Conservation (phyloP, 2,888 invertebrate genomes). For the Furcula furcula region DNA sequence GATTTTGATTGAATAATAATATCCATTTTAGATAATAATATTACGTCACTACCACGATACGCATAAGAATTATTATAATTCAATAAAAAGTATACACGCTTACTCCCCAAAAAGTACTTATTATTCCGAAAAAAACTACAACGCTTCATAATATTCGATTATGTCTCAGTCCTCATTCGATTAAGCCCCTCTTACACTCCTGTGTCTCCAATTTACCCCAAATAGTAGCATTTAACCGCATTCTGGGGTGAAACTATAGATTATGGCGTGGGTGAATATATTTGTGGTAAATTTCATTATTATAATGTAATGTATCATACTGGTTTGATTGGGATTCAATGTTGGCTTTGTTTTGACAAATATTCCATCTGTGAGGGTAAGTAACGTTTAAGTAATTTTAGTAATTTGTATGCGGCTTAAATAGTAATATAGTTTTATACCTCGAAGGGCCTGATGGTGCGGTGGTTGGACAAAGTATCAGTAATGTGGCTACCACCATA, state of each 20-base stretch:
- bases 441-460: too few species aligned
- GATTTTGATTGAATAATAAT: too few species aligned
- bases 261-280: slow-evolving; percentile 57
- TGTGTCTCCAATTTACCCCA: slow-evolving; percentile 63
- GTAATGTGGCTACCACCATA: too few species aligned
- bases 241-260: slow-evolving; percentile 57
- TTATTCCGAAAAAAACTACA: slow-evolving; percentile 57
- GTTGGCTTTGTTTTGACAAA: slow-evolving; percentile 23
- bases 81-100: slow-evolving; percentile 17
- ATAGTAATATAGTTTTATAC: not conserved
- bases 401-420: not conserved
- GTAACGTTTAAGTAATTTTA: slow-evolving; percentile 16
- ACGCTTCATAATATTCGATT: slow-evolving; percentile 62
- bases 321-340: slow-evolving; percentile 36
- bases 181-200: slow-evolving; percentile 71
- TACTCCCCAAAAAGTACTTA: slow-evolving; percentile 31
- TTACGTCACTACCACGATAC: too few species aligned
- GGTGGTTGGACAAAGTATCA: too few species aligned
- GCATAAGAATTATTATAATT: too few species aligned
- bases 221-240: slow-evolving; percentile 65
- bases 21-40: too few species aligned
- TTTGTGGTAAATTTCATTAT: slow-evolving; percentile 61
- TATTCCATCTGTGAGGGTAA: slow-evolving; percentile 17
- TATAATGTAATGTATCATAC: slow-evolving; percentile 46
- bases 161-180: slow-evolving; percentile 55